A percentile compares a stretch with the other conserved stretches of the same genome.
phyloP scores from a whole-genome alignment of 2,888 invertebrate genomes.

The Saturnia pavonia region DNA sequence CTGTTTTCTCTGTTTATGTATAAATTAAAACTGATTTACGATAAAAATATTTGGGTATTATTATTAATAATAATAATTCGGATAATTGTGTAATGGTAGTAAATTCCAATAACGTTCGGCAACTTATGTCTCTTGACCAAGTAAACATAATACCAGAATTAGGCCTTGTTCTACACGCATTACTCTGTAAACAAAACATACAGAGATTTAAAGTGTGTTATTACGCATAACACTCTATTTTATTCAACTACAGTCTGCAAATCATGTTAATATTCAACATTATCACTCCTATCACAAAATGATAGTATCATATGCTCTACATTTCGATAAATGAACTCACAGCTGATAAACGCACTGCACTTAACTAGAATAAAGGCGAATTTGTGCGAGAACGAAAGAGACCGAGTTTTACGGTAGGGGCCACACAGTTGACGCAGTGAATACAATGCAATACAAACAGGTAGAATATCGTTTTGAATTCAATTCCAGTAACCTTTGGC shows the following conservation, averaged over 20 bases:
- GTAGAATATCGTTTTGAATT: slow-evolving; percentile 1
- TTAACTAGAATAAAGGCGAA: not conserved
- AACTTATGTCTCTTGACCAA: not conserved
- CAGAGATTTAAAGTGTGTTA: not conserved
- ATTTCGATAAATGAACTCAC: not conserved
- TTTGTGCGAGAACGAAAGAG: not conserved
- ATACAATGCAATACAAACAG: slow-evolving; percentile 3
- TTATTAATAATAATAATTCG: not conserved
- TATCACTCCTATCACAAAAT: slow-evolving; percentile 8
- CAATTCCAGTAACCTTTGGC: not conserved
- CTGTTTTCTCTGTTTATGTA: not conserved
- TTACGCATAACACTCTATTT: not conserved
- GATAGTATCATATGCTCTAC: slow-evolving; percentile 6
- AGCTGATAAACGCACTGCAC: slow-evolving; percentile 8
- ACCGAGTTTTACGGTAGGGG: not conserved
- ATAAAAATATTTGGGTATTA: not conserved
- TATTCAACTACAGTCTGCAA: not conserved
- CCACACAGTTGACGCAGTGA: not conserved
- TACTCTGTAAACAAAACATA: not conserved
- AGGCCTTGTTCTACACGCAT: not conserved
- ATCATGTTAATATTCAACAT: slow-evolving; percentile 2
- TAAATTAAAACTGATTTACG: not conserved
- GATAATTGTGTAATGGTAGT: not conserved
- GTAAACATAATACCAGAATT: not conserved
- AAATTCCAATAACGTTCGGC: not conserved